Base-by-base conservation (phyloP, 2,797 vertebrate species). In the Hyperoplus lanceolatus region DNA sequence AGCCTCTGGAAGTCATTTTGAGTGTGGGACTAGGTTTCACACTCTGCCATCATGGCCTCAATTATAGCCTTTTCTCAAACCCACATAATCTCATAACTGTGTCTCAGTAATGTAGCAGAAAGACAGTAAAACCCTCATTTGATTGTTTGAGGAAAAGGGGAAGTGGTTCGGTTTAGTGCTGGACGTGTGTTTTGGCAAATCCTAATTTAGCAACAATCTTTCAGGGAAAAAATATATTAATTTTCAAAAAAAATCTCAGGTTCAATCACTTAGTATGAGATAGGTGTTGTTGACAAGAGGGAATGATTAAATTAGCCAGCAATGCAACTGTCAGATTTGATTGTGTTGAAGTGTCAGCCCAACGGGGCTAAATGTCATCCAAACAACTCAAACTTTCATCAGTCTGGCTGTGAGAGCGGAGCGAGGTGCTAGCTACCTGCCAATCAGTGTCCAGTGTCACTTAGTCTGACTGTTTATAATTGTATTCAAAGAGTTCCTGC, bases 1-100 rank as follows among this genome's bases (percentile, higher is more conserved):
- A 87, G 82, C 79, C 70, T 57, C 75, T 77, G 74, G 79, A 93
- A 92, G 87, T 92, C 73, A 82, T 83, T 90, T 87, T 10, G 60
- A 88, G 75, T 78, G 79, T 4, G 80, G 29, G 29, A 86, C 80
- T 88, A 57, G 75, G 82, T 91, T 91, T 91, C 79, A 84, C 86
- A 87, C 70, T 85, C 78, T 66, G 81, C 58, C 67, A 81, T 74
- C 76, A 15, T 68, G 75, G 81, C 85, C 83, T 87, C 84, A 87
- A 86, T 93, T 90, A 83, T 67, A 73, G 75, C 75, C 81, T 75
- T 29, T 84, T 82, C 72, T 85, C 75, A 61, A 68, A 80, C 75
- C 79, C 75, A 46, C 75, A 82, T 87, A 70, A 89, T 86, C 85
- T 88, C 80, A 82, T 82, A 89, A 78, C 83, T 61, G 58, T 43